Base-by-base conservation (phyloP, 2,888 invertebrate genomes). In the Blomia tropicalis region DNA sequence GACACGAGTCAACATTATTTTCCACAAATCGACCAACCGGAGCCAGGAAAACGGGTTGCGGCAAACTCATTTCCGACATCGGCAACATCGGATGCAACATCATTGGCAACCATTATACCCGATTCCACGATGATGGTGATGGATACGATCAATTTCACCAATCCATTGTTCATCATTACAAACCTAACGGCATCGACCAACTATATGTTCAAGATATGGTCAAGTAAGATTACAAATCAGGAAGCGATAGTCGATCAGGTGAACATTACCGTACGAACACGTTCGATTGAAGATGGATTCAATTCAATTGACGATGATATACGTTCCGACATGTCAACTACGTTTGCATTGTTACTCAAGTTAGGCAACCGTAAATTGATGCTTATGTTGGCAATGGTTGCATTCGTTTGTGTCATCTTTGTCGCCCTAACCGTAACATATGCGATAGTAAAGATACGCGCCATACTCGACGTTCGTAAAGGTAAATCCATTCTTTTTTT, bases 71-170 rank as follows among this genome's bases (percentile, higher is more conserved):
- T 2, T 56, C 11, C 2, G 2, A 29, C 56, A 30, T 29, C 2
- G 2, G 25, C 31, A 56, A 14, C 56, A 22, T 29, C 29, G 1
- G n/a, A 7, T 11, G 2, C 31, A 4, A 32, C 56, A 19, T 14
- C 29, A 22, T 27, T 14, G 36, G n/a, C 36, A 17, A 51, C 51
- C 14, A 30, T 30, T 2, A 30, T 19, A 30, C 14, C 14, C 29
- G 11, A 25, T 17, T 22, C 51, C 2, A n/a, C n/a, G n/a, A n/a
- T 51, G 17, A 27, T 29, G 36, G 29, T 56, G 29, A 56, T 56
- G 56, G 56, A 56, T 14, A 56, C 56, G 17, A 23, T 56, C 29
- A 56, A 56, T 25, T 56, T 56, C 56, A 56, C 56, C 11, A 56
- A 56, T 36, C 56, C 56, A 23, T 11, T 56, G 31, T 56, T 56